These are phyloP conservation scores for Patagioenas fasciata DNA, from an alignment of 2,113 vertebrate species.

Conservation along the genomic window DNA sequence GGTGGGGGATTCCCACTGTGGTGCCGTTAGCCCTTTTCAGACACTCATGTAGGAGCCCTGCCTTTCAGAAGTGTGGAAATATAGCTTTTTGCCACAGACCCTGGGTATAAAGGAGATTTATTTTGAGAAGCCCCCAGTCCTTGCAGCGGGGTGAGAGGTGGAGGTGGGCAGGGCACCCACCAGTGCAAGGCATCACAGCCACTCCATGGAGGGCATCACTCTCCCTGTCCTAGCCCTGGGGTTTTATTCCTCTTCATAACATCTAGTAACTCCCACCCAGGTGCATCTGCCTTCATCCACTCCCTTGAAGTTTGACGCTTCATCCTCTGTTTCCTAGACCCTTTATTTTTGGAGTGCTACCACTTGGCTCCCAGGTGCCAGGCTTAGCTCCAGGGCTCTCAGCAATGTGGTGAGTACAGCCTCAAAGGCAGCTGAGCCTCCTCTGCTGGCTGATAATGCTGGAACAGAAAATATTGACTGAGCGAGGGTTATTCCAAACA, in stretches of 20 bases:
- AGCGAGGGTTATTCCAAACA: not conserved
- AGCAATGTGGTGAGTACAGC: not conserved
- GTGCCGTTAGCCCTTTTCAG: not conserved
- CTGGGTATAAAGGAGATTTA: not conserved
- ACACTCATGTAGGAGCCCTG: not conserved
- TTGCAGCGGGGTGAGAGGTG: not conserved
- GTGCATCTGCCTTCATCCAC: not conserved
- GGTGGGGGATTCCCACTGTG: not conserved
- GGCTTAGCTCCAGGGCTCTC: not conserved
- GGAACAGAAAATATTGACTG: not conserved
- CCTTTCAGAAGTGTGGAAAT: not conserved
- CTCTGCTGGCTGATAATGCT: not conserved
- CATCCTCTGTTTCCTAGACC: not conserved
- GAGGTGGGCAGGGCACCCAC: not conserved
- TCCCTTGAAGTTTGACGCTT: not conserved
- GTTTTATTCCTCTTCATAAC: not conserved
- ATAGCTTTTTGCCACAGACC: not conserved
- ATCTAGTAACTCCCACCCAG: not conserved
- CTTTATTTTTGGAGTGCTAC: not conserved
- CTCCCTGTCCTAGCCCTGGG: not conserved
- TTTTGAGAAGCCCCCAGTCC: not conserved
- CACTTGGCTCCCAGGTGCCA: not conserved
- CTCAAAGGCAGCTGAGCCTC: not conserved
- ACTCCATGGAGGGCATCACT: too few species aligned
- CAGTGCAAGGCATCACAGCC: too few species aligned